Evolutionary conservation across 2,888 invertebrate genomes (phyloP).

Genomic region (Lathronympha strigana): DNA sequence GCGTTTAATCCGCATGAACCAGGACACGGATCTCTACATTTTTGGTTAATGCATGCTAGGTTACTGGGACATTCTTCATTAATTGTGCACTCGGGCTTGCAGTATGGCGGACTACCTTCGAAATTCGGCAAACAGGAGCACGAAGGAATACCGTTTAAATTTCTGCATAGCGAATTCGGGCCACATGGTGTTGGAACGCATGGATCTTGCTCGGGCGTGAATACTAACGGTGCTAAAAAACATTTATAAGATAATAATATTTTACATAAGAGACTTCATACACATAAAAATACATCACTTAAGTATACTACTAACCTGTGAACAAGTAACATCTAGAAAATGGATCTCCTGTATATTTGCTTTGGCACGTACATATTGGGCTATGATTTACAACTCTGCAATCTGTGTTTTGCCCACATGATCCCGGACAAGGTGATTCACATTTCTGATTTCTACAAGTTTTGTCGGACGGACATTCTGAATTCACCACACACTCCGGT

Average conservation of each 20-base stretch:
- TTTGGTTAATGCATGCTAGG: slow-evolving; percentile 87
- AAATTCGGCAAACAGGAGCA: slow-evolving; percentile 86
- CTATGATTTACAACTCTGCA: slow-evolving; percentile 90
- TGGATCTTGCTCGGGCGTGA: slow-evolving; percentile 79
- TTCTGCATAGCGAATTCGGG: slow-evolving; percentile 85
- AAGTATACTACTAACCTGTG: slow-evolving; percentile 60
- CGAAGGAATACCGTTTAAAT: slow-evolving; percentile 81
- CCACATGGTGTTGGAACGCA: slow-evolving; percentile 89
- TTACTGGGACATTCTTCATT: slow-evolving; percentile 88
- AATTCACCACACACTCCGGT: slow-evolving; percentile 89
- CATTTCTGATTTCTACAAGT: slow-evolving; percentile 89
- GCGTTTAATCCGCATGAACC: slow-evolving; percentile 87
- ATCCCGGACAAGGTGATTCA: slow-evolving; percentile 88
- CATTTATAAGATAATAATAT: slow-evolving; percentile 12
- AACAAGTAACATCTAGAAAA: slow-evolving; percentile 86
- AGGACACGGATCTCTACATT: slow-evolving; percentile 88
- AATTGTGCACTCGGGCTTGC: slow-evolving; percentile 87
- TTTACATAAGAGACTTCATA: no score
- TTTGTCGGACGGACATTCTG: slow-evolving; percentile 86
- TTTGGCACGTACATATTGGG: slow-evolving; percentile 87
- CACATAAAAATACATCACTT: neutral
- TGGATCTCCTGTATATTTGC: slow-evolving; percentile 86
- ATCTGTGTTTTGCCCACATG: slow-evolving; percentile 88
- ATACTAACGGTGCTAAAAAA: slow-evolving; percentile 60
- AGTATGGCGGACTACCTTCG: slow-evolving; percentile 87